Evolutionary conservation across 2,113 vertebrate species (phyloP).

Genomic region (Pan troglodytes): NHGRI_mPanTro3-v2.1_pri NC_072407.2:44084501-44085000

Average conservation of each 20-base stretch:
- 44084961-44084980: not conserved
- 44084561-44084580: not conserved
- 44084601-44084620: not conserved
- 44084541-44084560: not conserved
- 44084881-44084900: slow-evolving; percentile 71
- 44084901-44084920: slow-evolving; percentile 73
- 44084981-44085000: not conserved
- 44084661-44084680: not conserved
- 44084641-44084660: not conserved
- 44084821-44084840: slow-evolving; percentile 68
- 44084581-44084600: not conserved
- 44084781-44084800: slow-evolving; percentile 56
- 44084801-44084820: slow-evolving; percentile 64
- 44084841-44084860: slow-evolving; percentile 74
- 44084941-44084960: slow-evolving; percentile 53
- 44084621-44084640: not conserved
- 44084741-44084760: not conserved
- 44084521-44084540: not conserved
- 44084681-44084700: not conserved
- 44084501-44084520: not conserved
- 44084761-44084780: slow-evolving; percentile 61
- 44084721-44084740: slow-evolving; percentile 1
- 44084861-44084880: slow-evolving; percentile 75
- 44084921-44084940: slow-evolving; percentile 70
- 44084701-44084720: not conserved